Conservation (phyloP, 2,113 vertebrate species). For the Macaca mulatta region DNA sequence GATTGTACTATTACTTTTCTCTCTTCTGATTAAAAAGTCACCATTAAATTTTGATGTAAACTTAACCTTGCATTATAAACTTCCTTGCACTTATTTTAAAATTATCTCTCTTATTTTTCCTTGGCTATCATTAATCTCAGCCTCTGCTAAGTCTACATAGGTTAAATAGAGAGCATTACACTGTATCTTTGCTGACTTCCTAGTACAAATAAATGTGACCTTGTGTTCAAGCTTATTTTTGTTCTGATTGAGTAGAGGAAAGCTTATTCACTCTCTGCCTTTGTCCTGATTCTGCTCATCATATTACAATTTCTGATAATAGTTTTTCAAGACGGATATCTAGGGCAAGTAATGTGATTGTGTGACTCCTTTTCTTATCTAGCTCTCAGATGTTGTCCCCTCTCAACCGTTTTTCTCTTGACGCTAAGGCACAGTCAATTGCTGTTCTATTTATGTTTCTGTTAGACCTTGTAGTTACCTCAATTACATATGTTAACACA, state of each 20-base stretch:
- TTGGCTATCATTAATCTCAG: constrained; percentile 44
- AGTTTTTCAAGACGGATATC: constrained; percentile 19
- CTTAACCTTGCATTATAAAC: constrained; percentile 44
- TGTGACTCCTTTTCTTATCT: neutral
- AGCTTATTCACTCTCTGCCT: constrained; percentile 37
- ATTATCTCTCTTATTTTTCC: constrained; percentile 5
- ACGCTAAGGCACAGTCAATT: constrained; percentile 1
- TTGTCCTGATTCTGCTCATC: constrained; percentile 26
- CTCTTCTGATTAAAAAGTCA: neutral
- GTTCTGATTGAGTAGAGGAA: constrained; percentile 59
- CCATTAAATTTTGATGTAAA: constrained; percentile 35
- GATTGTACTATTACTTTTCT: neutral
- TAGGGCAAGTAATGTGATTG: constrained; percentile 10
- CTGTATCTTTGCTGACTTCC: constrained; percentile 32
- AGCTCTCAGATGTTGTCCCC: neutral
- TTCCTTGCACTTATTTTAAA: constrained; percentile 40
- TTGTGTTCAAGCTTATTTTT: constrained; percentile 51
- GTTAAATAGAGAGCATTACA: constrained; percentile 55
- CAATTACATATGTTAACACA: constrained; percentile 46
- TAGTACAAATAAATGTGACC: constrained; percentile 32
- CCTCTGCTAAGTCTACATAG: neutral
- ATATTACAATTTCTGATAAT: constrained; percentile 56
- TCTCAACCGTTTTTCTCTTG: constrained; percentile 15
- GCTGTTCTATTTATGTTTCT: constrained; percentile 8
- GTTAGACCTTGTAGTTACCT: constrained; percentile 25